phyloP scores from a whole-genome alignment of 2,888 invertebrate species.

The Apotomis betuletana region DNA sequence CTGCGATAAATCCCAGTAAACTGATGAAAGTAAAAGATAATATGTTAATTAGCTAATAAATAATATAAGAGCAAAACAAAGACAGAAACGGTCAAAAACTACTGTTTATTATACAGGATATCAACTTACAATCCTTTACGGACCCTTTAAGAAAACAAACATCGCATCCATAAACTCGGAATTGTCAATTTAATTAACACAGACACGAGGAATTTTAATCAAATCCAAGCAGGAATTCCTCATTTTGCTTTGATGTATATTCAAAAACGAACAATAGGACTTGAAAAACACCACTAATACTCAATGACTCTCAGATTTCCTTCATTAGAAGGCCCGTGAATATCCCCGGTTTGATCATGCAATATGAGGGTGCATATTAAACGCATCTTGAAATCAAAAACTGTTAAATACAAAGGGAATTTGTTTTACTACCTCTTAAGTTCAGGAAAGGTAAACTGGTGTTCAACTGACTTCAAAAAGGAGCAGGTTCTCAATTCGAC shows the following conservation, averaged over 20 bases:
- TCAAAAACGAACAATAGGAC: slow-evolving; percentile 44
- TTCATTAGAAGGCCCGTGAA: slow-evolving; percentile 62
- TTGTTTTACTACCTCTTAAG: background rate
- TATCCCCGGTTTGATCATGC: slow-evolving; percentile 59
- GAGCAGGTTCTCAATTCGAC: no score
- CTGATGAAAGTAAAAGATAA: no score
- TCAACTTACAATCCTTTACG: background rate
- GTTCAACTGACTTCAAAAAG: no score
- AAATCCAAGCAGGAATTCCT: slow-evolving; percentile 35
- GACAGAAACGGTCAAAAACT: background rate
- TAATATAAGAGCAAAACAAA: no score
- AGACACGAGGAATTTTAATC: slow-evolving; percentile 38
- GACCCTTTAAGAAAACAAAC: slow-evolving; percentile 18
- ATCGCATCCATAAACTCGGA: slow-evolving; percentile 24
- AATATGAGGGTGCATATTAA: slow-evolving; percentile 59
- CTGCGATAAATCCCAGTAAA: no score
- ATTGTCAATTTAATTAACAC: slow-evolving; percentile 40
- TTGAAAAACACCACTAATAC: slow-evolving; percentile 61
- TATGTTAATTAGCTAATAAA: no score
- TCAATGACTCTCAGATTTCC: slow-evolving; percentile 66
- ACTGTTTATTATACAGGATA: background rate
- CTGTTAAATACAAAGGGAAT: slow-evolving; percentile 28
- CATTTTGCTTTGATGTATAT: slow-evolving; percentile 37
- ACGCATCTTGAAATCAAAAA: slow-evolving; percentile 16
- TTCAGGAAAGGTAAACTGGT: background rate